A percentile compares a stretch with the other conserved stretches of the same genome.
These are phyloP conservation scores for Urosaurus nigricauda DNA, from an alignment of 2,797 vertebrate species.

Conservation along the genomic window DNA sequence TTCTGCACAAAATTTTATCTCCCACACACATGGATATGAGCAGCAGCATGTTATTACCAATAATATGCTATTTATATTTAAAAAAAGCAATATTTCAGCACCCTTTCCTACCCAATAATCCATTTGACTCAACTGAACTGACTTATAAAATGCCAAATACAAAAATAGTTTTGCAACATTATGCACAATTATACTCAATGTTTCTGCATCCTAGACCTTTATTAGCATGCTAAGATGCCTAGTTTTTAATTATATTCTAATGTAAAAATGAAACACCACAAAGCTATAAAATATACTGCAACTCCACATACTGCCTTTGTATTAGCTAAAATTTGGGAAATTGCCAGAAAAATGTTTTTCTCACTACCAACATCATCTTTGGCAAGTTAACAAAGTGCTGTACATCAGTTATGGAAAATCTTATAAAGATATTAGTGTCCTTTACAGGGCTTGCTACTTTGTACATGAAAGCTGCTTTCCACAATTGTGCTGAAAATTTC, in stretches of 20 bases:
- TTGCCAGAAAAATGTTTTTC: neutral
- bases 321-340: neutral
- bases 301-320: neutral
- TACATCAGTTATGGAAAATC: neutral
- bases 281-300: neutral
- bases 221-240: neutral
- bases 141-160: slow-evolving; percentile 65
- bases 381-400: neutral
- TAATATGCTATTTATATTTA: slow-evolving; percentile 73
- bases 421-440: neutral
- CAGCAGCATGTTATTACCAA: slow-evolving; percentile 67
- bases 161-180: slow-evolving; percentile 57
- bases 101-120: slow-evolving; percentile 49
- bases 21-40: neutral
- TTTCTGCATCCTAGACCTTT: neutral
- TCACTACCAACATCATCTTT: neutral
- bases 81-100: slow-evolving; percentile 69
- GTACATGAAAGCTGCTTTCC: neutral
- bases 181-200: neutral
- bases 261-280: neutral
- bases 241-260: neutral
- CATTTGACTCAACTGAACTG: slow-evolving; percentile 47
- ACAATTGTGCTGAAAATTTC: neutral
- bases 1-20: neutral
- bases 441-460: neutral